These are phyloP conservation scores for Physocephala rufipes DNA, from an alignment of 2,888 invertebrate genomes.

Conservation along the genomic window DNA sequence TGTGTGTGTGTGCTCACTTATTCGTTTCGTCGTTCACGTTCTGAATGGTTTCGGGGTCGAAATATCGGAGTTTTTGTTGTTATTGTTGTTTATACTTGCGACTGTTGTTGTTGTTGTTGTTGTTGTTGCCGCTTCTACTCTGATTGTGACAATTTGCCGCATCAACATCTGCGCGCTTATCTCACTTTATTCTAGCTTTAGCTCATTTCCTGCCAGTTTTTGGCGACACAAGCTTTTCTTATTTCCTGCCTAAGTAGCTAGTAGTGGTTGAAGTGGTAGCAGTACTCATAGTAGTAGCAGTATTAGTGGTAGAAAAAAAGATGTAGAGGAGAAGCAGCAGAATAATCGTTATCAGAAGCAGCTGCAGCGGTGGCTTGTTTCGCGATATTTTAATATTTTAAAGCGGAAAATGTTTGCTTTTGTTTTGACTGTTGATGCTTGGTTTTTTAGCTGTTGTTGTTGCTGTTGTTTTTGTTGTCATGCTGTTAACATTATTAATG, in stretches of 20 bases:
- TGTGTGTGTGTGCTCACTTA: background rate
- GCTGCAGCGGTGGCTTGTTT: too few relatives aligned
- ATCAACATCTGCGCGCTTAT: too few relatives aligned
- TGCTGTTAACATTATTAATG: too few relatives aligned
- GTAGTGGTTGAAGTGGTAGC: too few relatives aligned
- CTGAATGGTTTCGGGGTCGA: too few relatives aligned
- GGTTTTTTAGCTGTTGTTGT: background rate
- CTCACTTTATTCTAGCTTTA: too few relatives aligned
- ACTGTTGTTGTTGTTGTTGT: conserved; percentile 8
- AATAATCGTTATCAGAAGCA: too few relatives aligned
- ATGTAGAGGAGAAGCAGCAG: too few relatives aligned
- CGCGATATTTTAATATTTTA: too few relatives aligned
- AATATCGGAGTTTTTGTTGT: conserved; percentile 7
- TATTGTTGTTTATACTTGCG: background rate
- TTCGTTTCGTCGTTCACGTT: conserved; percentile 2
- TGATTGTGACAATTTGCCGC: background rate
- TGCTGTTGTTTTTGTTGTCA: background rate
- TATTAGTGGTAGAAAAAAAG: too few relatives aligned
- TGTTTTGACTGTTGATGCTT: background rate
- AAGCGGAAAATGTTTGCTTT: background rate
- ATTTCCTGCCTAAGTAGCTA: background rate
- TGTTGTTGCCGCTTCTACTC: background rate
- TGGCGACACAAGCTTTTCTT: background rate
- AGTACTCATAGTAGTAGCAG: too few relatives aligned
- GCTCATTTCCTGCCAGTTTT: background rate